These are phyloP conservation scores for Zophobas atratus DNA, from an alignment of 1,140 invertebrate species.

Conservation along the genomic window DNA sequence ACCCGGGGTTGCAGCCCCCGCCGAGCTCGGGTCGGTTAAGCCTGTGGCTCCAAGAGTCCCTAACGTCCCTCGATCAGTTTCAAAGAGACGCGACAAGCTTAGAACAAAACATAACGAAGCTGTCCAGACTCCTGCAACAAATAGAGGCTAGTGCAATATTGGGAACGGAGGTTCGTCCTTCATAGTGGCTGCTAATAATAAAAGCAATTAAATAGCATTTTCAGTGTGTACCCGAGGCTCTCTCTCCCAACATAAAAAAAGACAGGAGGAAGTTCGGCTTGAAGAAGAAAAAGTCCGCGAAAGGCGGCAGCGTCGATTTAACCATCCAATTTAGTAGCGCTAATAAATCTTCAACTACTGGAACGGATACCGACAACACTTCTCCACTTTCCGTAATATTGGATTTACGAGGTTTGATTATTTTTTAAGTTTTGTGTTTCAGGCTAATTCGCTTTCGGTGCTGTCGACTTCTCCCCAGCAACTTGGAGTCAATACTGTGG, in stretches of 20 bases:
- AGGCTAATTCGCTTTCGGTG: conserved; percentile 58
- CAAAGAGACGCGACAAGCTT: conserved; percentile 75
- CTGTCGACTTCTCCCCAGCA: conserved; percentile 55
- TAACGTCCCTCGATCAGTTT: conserved; percentile 71
- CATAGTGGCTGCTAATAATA: conserved; percentile 20
- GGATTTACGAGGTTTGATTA: not conserved
- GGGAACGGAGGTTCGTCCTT: conserved; percentile 53
- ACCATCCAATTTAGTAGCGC: conserved; percentile 66
- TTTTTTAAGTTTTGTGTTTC: conserved; percentile 28
- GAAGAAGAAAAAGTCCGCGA: conserved; percentile 77
- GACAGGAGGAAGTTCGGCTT: conserved; percentile 80
- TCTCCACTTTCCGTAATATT: conserved; percentile 67
- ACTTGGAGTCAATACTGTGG: conserved; percentile 43
- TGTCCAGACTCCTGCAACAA: conserved; percentile 74
- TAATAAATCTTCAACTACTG: conserved; percentile 52
- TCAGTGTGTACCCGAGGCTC: conserved; percentile 70
- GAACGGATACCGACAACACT: conserved; percentile 63
- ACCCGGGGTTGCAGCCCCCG: conserved; percentile 63
- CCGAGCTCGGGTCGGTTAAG: conserved; percentile 59
- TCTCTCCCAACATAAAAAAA: conserved; percentile 78
- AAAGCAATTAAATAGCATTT: conserved; percentile 18
- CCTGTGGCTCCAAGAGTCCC: conserved; percentile 70
- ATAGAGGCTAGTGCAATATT: conserved; percentile 63
- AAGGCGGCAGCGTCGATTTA: conserved; percentile 76
- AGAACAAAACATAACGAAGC: conserved; percentile 77